These are phyloP conservation scores for Nycticorax nycticorax DNA, from an alignment of 2,113 vertebrate species.

Conservation along the genomic window DNA sequence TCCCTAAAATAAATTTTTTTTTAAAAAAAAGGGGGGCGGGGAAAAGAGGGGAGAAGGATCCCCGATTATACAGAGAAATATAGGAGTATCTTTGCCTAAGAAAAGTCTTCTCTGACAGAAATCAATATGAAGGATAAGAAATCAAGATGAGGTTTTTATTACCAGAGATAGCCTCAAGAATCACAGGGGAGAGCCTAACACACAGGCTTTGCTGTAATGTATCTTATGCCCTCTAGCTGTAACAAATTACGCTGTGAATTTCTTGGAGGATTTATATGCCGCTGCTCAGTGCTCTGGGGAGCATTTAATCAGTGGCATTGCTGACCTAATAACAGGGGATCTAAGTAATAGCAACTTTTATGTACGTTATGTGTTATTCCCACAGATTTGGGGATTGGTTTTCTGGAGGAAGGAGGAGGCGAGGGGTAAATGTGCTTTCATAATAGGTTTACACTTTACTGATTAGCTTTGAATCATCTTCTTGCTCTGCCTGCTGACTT, in stretches of 20 bases:
- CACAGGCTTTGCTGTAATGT: background rate
- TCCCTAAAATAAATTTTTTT: background rate
- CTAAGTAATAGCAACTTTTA: constrained; percentile 39
- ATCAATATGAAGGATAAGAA: constrained; percentile 24
- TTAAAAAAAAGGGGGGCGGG: background rate
- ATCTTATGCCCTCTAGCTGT: constrained; percentile 3
- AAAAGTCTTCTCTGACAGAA: background rate
- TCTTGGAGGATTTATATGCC: constrained; percentile 39
- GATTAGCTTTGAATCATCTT: constrained; percentile 60
- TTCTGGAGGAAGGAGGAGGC: background rate
- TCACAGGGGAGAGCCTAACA: background rate
- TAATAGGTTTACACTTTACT: constrained; percentile 63
- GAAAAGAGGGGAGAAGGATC: background rate
- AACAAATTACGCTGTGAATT: background rate
- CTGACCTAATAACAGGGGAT: constrained; percentile 39
- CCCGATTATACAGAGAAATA: background rate
- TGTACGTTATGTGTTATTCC: background rate
- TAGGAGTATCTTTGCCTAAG: background rate
- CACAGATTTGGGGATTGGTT: constrained; percentile 26
- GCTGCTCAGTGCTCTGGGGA: background rate
- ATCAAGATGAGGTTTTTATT: constrained; percentile 58
- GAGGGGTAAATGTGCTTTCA: constrained; percentile 45
- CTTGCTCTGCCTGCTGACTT: constrained; percentile 56
- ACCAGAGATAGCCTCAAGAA: constrained; percentile 16
- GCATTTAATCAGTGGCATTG: background rate